Conservation (phyloP, 1,140 invertebrate species). For the Cryptotermes secundus region DNA sequence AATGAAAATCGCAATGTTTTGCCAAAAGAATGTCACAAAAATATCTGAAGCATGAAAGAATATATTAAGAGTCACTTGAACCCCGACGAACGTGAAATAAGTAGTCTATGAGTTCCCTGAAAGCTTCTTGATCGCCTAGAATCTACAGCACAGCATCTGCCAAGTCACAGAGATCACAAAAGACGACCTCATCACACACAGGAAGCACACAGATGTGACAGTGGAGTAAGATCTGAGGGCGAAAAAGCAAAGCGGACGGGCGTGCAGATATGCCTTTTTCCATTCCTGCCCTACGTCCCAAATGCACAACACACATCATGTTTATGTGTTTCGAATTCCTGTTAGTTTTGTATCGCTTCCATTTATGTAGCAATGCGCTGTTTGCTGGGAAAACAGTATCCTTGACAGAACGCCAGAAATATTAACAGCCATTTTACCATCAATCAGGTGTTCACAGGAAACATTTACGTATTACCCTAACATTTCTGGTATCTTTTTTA, state of each 20-base stretch:
- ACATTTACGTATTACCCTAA: neutral
- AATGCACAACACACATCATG: neutral
- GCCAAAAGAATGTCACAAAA: no score
- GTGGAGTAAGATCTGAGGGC: neutral
- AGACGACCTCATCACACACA: neutral
- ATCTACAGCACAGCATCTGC: neutral
- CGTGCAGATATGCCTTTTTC: neutral
- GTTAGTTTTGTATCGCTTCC: neutral
- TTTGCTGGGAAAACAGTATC: neutral
- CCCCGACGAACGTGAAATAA: neutral
- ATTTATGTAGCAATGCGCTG: neutral
- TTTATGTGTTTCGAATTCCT: neutral
- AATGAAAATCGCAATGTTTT: no score
- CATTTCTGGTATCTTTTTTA: no score
- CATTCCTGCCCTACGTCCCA: neutral
- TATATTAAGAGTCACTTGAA: neutral
- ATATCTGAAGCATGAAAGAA: neutral
- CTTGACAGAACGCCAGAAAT: neutral
- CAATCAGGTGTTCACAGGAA: neutral
- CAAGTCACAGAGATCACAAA: neutral
- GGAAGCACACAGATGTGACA: neutral
- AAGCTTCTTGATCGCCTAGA: neutral
- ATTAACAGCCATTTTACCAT: neutral
- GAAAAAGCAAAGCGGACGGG: neutral
- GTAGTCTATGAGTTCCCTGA: neutral